Evolutionary conservation across 2,888 invertebrate genomes (phyloP).

Genomic region (Cremastinae sp.): DNA sequence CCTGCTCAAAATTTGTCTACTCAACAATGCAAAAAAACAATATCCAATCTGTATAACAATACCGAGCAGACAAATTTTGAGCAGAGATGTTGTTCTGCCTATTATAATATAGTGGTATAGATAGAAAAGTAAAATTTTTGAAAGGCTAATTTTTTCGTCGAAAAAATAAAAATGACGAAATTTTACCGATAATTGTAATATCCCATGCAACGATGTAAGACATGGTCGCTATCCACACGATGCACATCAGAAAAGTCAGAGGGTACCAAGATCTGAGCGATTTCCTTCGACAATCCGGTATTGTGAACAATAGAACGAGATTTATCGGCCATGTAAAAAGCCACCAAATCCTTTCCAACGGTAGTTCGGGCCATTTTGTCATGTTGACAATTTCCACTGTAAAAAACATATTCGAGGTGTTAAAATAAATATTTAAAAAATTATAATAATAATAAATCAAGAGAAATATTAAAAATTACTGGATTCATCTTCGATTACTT

Average conservation of each 20-base stretch:
- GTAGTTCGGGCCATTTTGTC: constrained; percentile 82
- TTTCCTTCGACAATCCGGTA: constrained; percentile 88
- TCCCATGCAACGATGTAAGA: constrained; percentile 94
- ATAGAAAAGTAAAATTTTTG: too few species aligned
- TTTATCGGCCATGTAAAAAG: constrained; percentile 88
- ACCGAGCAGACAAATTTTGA: too few species aligned
- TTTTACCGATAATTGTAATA: constrained; percentile 88
- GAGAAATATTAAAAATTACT: constrained; percentile 52
- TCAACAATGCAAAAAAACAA: too few species aligned
- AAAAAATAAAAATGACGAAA: not conserved
- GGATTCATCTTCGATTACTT: constrained; percentile 65
- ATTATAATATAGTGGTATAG: too few species aligned
- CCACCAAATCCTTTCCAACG: constrained; percentile 83
- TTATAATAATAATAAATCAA: constrained; percentile 40
- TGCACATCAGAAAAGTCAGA: constrained; percentile 89
- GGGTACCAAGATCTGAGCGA: constrained; percentile 82
- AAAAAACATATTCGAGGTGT: too few species aligned
- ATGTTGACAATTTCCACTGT: constrained; percentile 80
- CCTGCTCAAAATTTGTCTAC: too few species aligned
- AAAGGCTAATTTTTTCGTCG: too few species aligned
- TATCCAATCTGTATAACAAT: too few species aligned
- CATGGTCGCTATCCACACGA: constrained; percentile 90
- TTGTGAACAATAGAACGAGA: constrained; percentile 86
- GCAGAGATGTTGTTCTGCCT: too few species aligned
- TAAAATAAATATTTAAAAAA: too few species aligned